A percentile compares a stretch with the other conserved stretches of the same genome.
phyloP scores from a whole-genome alignment of 2,888 invertebrate genomes.

The Macrophya alboannulata region DNA sequence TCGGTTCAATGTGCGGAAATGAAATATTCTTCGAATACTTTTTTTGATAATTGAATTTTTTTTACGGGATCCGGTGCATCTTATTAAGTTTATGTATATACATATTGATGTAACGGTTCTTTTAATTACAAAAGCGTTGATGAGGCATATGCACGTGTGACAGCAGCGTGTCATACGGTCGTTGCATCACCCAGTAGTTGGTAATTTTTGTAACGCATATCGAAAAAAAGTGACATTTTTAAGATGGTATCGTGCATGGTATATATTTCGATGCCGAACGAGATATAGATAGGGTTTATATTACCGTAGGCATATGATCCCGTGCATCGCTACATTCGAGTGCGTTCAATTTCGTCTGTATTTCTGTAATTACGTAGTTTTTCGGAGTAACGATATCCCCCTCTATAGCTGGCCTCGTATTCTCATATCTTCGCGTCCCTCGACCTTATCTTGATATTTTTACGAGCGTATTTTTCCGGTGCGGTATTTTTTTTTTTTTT shows the following conservation, averaged over 20 bases:
- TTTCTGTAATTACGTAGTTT: constrained; percentile 61
- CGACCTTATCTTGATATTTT: constrained; percentile 73
- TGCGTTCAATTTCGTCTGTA: constrained; percentile 52
- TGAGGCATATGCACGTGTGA: constrained; percentile 3
- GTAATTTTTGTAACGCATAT: constrained; percentile 55
- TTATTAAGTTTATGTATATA: neutral
- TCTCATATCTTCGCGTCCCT: constrained; percentile 46
- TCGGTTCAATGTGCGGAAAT: neutral
- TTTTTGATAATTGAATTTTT: neutral
- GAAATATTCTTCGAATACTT: neutral
- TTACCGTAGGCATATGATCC: constrained; percentile 37
- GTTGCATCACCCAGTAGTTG: constrained; percentile 39
- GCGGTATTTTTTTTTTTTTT: neutral
- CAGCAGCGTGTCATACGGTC: constrained; percentile 48
- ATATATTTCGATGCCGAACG: constrained; percentile 37
- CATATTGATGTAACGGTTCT: neutral
- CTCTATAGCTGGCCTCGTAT: neutral
- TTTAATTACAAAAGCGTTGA: constrained; percentile 4
- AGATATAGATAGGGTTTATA: constrained; percentile 42
- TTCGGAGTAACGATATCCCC: constrained; percentile 58
- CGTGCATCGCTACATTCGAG: constrained; percentile 43
- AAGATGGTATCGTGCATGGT: constrained; percentile 42
- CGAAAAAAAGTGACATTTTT: constrained; percentile 46
- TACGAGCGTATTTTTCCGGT: constrained; percentile 68
- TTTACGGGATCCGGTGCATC: neutral